Evolutionary conservation across 2,797 vertebrate genomes (phyloP).

Genomic region (Cossypha heuglini): DNA sequence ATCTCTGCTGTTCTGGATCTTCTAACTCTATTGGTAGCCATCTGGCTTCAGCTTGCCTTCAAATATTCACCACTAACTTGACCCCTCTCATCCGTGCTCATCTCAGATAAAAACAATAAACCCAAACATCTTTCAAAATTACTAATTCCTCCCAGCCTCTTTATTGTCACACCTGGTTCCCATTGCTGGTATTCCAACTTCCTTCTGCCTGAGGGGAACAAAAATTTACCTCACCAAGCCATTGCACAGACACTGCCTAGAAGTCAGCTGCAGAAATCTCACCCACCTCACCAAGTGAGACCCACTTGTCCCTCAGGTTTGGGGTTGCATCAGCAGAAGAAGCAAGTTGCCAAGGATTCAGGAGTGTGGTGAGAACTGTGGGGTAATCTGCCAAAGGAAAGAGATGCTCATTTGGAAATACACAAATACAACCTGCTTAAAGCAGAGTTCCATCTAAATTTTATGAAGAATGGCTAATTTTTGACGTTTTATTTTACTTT

Average conservation of each 20-base stretch:
- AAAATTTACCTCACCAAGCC: background rate
- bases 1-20: background rate
- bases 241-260: background rate
- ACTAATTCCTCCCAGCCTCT: background rate
- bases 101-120: background rate
- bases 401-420: background rate
- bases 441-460: background rate
- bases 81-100: accelerated
- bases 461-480: background rate
- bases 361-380: background rate
- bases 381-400: background rate
- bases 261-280: background rate
- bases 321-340: background rate
- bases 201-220: background rate
- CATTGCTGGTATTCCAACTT: background rate
- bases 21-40: background rate
- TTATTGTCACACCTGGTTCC: background rate
- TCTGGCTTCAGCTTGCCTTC: background rate
- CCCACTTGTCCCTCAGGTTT: background rate
- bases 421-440: background rate
- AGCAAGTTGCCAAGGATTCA: background rate
- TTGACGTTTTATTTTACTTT: background rate
- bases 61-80: background rate
- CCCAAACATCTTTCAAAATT: background rate
- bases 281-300: background rate